A percentile compares a stretch with the other conserved stretches of the same genome.
Conservation (phyloP, 2,888 invertebrate species). For the Drosophila putrida region DNA sequence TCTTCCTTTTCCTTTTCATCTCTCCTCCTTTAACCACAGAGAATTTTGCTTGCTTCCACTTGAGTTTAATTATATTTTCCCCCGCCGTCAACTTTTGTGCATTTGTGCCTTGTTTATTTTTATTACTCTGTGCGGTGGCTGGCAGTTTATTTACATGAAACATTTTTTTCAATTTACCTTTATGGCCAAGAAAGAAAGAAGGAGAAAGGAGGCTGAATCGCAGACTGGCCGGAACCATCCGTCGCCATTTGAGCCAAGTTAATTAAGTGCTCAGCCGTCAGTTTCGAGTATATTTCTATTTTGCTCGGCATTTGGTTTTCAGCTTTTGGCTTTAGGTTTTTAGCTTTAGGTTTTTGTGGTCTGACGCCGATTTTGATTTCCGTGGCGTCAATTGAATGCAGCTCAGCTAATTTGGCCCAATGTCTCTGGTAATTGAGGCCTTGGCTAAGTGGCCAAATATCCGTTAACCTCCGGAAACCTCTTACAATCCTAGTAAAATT, state of each 20-base stretch:
- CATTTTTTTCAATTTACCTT: conserved; percentile 78
- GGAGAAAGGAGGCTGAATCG: conserved; percentile 9
- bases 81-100: conserved; percentile 68
- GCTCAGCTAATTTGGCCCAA: conserved; percentile 60
- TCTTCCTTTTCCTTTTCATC: background rate
- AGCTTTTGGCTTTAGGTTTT: conserved; percentile 9
- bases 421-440: conserved; percentile 36
- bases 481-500: background rate
- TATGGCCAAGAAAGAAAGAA: conserved; percentile 63
- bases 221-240: conserved; percentile 10
- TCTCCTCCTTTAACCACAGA: background rate
- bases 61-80: conserved; percentile 75
- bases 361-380: conserved; percentile 60
- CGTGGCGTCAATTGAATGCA: conserved; percentile 59
- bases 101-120: conserved; percentile 80
- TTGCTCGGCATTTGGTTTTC: conserved; percentile 11
- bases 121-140: conserved; percentile 65
- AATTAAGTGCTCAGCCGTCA: conserved; percentile 51
- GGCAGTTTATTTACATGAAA: conserved; percentile 73
- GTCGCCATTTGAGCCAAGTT: conserved; percentile 41
- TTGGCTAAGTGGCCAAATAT: conserved; percentile 64
- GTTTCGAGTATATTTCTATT: conserved; percentile 36
- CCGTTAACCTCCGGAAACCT: conserved; percentile 4
- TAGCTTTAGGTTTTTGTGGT: conserved; percentile 12
- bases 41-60: conserved; percentile 34